Percentiles rank a stretch among this genome's conserved stretches.
Conservation (phyloP, 2,797 vertebrate genomes). For the Lepilemur septentrionalis region DNA sequence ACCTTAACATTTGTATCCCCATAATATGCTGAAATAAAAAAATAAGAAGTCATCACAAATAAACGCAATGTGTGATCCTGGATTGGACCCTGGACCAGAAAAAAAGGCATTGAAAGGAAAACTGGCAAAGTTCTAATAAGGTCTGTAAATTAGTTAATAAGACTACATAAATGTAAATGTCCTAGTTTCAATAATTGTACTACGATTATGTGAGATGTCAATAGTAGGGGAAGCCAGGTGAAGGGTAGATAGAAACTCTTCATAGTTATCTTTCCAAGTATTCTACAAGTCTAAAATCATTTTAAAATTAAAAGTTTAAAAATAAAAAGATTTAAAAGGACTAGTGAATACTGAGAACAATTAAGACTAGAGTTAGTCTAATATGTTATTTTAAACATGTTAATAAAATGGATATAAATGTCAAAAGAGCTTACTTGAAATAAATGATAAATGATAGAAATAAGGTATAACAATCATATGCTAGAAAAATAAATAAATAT, state of each 20-base stretch:
- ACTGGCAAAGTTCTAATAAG: not conserved
- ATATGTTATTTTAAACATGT: not conserved
- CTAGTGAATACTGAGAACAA: not conserved
- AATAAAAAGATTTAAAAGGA: not conserved
- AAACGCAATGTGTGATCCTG: not conserved
- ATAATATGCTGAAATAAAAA: no score
- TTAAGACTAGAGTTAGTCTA: not conserved
- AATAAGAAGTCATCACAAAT: not conserved
- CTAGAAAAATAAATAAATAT: not conserved
- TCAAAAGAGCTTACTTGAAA: not conserved
- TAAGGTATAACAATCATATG: not conserved
- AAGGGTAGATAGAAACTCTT: not conserved
- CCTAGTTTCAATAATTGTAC: not conserved
- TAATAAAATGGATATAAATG: not conserved
- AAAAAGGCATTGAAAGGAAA: not conserved
- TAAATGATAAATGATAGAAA: conserved; percentile 12
- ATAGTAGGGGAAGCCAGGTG: not conserved
- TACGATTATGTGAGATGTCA: not conserved
- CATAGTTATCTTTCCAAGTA: not conserved
- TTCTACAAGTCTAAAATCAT: not conserved
- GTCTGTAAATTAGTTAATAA: not conserved
- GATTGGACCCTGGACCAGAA: not conserved
- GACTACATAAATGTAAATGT: not conserved
- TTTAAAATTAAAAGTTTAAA: conserved; percentile 35
- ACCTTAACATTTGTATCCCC: no score